Evolutionary conservation across 2,113 vertebrate species (phyloP).

Genomic region (Chionomys nivalis): DNA sequence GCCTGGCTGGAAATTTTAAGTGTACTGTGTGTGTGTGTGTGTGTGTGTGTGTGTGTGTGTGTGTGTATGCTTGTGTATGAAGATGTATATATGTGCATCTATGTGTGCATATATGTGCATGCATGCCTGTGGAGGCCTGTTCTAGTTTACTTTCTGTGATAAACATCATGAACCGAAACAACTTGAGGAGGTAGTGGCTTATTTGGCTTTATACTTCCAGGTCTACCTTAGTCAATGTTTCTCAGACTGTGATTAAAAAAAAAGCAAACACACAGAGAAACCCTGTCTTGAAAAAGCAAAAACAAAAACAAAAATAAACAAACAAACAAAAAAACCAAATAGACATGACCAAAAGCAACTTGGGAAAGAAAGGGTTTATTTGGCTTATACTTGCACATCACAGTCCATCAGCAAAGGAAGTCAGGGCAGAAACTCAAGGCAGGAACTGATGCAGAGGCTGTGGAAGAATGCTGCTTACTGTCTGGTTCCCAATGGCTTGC

Average conservation of each 20-base stretch:
- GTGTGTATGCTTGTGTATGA: background rate
- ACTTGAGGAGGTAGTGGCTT: background rate
- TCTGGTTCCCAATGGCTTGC: background rate
- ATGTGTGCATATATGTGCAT: background rate
- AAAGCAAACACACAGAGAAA: too few species aligned
- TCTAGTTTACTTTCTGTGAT: background rate
- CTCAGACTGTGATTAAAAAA: background rate
- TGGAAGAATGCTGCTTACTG: background rate
- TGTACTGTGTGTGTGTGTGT: background rate
- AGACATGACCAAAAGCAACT: background rate
- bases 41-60: background rate
- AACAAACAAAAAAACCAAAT: too few species aligned
- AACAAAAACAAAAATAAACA: too few species aligned
- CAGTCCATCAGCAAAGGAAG: background rate
- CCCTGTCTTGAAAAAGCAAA: too few species aligned
- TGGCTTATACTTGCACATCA: background rate
- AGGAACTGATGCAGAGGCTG: background rate
- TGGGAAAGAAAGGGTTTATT: background rate
- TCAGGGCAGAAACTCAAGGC: background rate
- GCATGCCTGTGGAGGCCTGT: background rate
- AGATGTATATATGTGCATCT: background rate
- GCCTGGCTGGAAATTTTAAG: background rate
- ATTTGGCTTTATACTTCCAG: background rate
- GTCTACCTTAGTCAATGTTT: background rate
- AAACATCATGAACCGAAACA: background rate